Base-by-base conservation (phyloP, 1,140 invertebrate genomes). In the Ditylenchus dipsaci region DNA sequence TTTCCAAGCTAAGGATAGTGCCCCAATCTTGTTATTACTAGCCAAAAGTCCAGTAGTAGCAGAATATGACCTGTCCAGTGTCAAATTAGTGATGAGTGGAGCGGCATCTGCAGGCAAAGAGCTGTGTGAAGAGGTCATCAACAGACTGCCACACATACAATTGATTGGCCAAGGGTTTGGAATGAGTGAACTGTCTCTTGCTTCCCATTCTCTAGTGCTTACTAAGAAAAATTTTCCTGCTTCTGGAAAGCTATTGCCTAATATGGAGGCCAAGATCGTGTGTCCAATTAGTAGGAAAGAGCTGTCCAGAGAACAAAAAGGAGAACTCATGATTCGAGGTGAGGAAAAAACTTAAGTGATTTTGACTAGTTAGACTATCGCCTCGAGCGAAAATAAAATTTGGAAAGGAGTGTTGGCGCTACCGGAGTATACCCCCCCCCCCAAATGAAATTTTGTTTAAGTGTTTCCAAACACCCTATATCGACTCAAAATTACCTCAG, bases 11-110 rank as follows among this genome's bases (percentile, higher is more conserved):
- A 1, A n/a, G n/a, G n/a, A n/a, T n/a, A 75, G 73, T 3, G 70
- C 74, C 0, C 74, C 74, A 21, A 76, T 76, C 17, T 17, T 76
- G 1, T 64, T 76, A 17, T 70, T 79, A 21, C 38, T 76, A 21
- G 75, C 74, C 11, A 76, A 76, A 69, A 49, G 38, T 29, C 74
- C 74, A 33, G 3, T 74, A 11, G 56, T 72, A 21, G 60, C 73
- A 15, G 64, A 73, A 21, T 76, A 79, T 53, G 76, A 76, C 38
- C 30, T 76, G 9, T 77, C 63, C 5, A 62, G 29, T 19, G 33
- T 76, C 8, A n/a, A 60, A 15, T 63, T 72, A 30, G 42, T 76
- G 19, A 23, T 72, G 26, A 49, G 62, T 26, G 75, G 75, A 26
- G 75, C 75, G 17, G 75, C 75, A 1, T 76, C 75, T 30, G 23